Percentiles rank a stretch among this genome's conserved stretches.
phyloP scores from a whole-genome alignment of 2,113 vertebrate genomes.

The Cavia porcellus region DNA sequence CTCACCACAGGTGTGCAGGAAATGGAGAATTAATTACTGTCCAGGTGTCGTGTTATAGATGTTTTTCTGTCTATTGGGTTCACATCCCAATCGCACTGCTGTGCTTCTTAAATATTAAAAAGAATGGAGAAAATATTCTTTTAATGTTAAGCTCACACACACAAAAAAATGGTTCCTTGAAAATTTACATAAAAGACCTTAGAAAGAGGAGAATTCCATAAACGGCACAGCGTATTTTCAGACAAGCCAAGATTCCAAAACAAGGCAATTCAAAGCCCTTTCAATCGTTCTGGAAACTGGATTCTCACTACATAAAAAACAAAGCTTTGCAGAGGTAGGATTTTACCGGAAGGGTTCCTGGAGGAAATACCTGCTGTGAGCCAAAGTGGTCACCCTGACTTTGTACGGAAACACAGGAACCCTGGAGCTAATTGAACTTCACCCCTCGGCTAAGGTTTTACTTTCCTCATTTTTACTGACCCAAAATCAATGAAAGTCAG shows the following conservation, averaged over 20 bases:
- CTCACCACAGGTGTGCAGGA: background rate
- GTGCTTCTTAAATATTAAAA: conserved; percentile 49
- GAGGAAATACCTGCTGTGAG: background rate
- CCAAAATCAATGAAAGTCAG: background rate
- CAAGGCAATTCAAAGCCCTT: background rate
- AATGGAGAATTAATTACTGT: background rate
- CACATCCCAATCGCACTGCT: conserved; percentile 25
- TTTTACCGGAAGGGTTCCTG: conserved; percentile 35
- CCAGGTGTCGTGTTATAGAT: background rate
- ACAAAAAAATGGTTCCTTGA: background rate
- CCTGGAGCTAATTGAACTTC: background rate
- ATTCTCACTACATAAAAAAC: background rate
- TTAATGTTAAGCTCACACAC: background rate
- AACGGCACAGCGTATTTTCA: background rate
- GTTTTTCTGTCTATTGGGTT: background rate
- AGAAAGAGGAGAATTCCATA: background rate
- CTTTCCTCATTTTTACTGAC: background rate
- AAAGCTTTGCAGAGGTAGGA: background rate
- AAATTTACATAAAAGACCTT: background rate
- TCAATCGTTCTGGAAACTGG: background rate
- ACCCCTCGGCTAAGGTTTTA: background rate
- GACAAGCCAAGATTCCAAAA: background rate
- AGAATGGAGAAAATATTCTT: conserved; percentile 29
- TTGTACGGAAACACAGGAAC: background rate
- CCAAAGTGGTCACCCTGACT: background rate